A percentile compares a stretch with the other conserved stretches of the same genome.
Conservation (phyloP, 2,797 vertebrate species). For the Microtus californicus region DNA sequence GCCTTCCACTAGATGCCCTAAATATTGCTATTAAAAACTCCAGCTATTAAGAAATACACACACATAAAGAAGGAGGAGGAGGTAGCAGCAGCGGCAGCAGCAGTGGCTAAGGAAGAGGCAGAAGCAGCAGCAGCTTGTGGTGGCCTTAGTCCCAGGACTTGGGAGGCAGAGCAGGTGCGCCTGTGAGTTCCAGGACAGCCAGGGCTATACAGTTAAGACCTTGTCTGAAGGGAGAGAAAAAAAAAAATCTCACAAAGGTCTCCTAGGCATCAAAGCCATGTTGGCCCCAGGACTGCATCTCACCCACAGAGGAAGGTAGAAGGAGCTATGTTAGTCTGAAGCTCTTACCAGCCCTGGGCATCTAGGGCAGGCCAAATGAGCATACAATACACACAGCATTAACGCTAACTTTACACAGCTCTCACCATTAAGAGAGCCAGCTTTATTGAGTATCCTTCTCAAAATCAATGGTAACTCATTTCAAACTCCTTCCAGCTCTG, state of each 20-base stretch:
- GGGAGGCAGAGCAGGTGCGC: not conserved
- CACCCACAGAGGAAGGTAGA: slow-evolving; percentile 22
- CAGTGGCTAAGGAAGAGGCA: not conserved
- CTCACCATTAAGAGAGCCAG: slow-evolving; percentile 75
- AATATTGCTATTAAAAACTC: slow-evolving; percentile 23
- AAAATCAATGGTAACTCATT: slow-evolving; percentile 97
- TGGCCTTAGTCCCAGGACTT: not conserved
- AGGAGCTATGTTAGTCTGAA: not conserved
- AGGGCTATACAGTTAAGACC: not conserved
- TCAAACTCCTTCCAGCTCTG: slow-evolving; percentile 86
- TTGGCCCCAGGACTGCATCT: slow-evolving; percentile 16
- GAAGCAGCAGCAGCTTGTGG: not conserved
- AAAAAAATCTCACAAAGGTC: slow-evolving; percentile 72
- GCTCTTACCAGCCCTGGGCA: slow-evolving; percentile 51
- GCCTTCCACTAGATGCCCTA: slow-evolving; percentile 4
- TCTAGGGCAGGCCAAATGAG: slow-evolving; percentile 43
- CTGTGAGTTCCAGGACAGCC: not conserved
- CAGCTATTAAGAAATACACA: slow-evolving; percentile 84
- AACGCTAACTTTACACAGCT: slow-evolving; percentile 73
- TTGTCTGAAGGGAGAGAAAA: not conserved
- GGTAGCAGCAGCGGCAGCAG: accelerated
- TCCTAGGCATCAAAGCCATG: slow-evolving; percentile 61
- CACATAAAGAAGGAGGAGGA: slow-evolving; percentile 47
- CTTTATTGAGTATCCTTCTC: slow-evolving; percentile 83
- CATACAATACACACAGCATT: slow-evolving; percentile 62